Evolutionary conservation across 2,888 invertebrate species (phyloP).

Genomic region (Aporophyla nigra): DNA sequence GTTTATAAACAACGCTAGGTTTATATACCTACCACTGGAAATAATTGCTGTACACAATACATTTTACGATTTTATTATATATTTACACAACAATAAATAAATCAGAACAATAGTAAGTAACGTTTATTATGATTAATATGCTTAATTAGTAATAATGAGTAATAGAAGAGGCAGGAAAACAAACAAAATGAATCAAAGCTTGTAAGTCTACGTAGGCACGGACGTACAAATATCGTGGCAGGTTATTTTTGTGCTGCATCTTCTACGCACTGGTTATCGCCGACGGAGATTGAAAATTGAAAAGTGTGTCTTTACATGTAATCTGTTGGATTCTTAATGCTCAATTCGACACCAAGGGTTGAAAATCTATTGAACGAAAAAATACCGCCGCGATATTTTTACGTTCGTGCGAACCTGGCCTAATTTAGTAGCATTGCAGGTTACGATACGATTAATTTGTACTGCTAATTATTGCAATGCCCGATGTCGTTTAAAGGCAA

Average conservation of each 20-base stretch:
- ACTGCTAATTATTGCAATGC: slow-evolving; percentile 8
- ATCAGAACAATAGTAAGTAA: slow-evolving; percentile 38
- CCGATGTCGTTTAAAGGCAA: not conserved
- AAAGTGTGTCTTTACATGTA: too few species aligned
- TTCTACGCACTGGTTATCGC: too few species aligned
- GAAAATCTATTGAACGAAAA: too few species aligned
- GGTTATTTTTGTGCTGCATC: too few species aligned
- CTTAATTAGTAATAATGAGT: slow-evolving; percentile 56
- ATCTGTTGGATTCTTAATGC: too few species aligned
- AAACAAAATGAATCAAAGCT: slow-evolving; percentile 58
- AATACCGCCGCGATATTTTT: too few species aligned
- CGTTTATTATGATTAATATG: slow-evolving; percentile 43
- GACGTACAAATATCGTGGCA: too few species aligned
- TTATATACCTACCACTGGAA: slow-evolving; percentile 4
- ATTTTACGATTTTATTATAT: slow-evolving; percentile 25
- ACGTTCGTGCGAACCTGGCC: too few species aligned
- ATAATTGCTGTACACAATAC: slow-evolving; percentile 31
- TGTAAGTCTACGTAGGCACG: not conserved
- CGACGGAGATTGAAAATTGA: too few species aligned
- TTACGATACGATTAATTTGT: slow-evolving; percentile 25
- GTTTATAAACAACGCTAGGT: not conserved
- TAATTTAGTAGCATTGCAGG: slow-evolving; percentile 13
- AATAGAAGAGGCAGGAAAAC: slow-evolving; percentile 57
- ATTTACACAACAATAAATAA: slow-evolving; percentile 42
- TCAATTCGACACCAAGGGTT: too few species aligned